Conservation (phyloP, 2,113 vertebrate species). For the Caloenas nicobarica region DNA sequence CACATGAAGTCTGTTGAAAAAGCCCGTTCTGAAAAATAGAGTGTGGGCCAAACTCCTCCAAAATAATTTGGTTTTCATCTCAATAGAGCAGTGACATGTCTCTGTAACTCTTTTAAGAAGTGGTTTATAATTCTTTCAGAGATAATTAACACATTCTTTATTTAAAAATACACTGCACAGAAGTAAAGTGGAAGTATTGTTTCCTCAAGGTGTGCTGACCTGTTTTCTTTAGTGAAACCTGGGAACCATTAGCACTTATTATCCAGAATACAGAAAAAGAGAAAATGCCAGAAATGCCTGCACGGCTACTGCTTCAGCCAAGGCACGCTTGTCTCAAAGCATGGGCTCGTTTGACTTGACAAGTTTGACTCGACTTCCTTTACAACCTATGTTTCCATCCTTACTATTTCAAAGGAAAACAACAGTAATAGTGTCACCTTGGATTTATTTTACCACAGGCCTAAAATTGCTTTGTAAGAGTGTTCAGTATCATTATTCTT, state of each 20-base stretch:
- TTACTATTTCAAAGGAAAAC: neutral
- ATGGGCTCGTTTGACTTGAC: fast-evolving
- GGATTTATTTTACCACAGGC: neutral
- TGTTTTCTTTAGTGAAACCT: neutral
- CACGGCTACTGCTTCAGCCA: neutral
- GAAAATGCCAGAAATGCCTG: neutral
- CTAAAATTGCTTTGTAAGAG: neutral
- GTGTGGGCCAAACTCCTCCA: neutral
- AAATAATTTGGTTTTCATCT: neutral
- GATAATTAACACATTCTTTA: neutral
- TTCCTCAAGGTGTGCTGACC: neutral
- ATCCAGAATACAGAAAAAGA: neutral
- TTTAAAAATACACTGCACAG: neutral
- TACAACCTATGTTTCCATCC: neutral
- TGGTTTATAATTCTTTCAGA: neutral
- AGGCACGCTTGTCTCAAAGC: neutral
- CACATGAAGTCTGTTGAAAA: neutral
- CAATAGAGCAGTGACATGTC: neutral
- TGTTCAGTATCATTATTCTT: neutral
- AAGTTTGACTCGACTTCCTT: no score
- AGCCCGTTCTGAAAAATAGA: neutral
- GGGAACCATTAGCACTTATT: neutral
- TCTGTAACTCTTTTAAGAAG: neutral
- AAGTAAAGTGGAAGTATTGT: fast-evolving
- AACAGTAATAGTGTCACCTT: neutral